Base-by-base conservation (phyloP, 2,888 invertebrate species). In the Neoitamus cyanurus region DNA sequence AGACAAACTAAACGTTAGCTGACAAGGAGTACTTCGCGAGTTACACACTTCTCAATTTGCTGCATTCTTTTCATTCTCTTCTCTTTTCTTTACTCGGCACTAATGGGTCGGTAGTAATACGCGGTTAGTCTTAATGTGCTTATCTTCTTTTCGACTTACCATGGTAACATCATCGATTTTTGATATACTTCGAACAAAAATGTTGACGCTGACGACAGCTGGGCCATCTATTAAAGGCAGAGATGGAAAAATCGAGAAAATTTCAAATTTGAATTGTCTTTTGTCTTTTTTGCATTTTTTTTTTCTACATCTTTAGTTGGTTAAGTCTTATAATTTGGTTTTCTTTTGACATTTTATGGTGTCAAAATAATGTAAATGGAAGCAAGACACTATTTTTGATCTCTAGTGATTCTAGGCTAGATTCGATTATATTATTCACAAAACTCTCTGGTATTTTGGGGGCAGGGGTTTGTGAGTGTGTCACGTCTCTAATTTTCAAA, bases 111-210 rank as follows among this genome's bases (percentile, higher is more conserved):
- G n/a, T 69, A 83, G 83, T 20, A 68, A 48, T 28, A 68, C 80
- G 72, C 34, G 72, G 13, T 83, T 85, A 72, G 37, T 70, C 48
- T 83, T 85, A 42, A 36, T 48, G 31, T 84, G 83, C 58, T 36
- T 58, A 69, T 48, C 78, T 75, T 85, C 68, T 48, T 85, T 85
- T 85, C 77, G 92, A 97, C 97, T 97, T 96, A 98, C 98, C 98
- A 98, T 98, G 90, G 97, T 98, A 93, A 98, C 97, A 94, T 98
- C 98, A 95, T 98, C 98, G 94, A 98, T 98, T 95, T 98, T 97
- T 94, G 97, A 97, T 94, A 98, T 97, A 96, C 98, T 98, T 95
- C 98, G 94, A 93, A 98, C 96, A 95, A 97, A 97, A 94, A 98
- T 97, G 96, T 98, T 98, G 94, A 98, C 97, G 94, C 95, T 95